Conservation (phyloP, 1,140 invertebrate species). For the Hyles vespertilio region DNA sequence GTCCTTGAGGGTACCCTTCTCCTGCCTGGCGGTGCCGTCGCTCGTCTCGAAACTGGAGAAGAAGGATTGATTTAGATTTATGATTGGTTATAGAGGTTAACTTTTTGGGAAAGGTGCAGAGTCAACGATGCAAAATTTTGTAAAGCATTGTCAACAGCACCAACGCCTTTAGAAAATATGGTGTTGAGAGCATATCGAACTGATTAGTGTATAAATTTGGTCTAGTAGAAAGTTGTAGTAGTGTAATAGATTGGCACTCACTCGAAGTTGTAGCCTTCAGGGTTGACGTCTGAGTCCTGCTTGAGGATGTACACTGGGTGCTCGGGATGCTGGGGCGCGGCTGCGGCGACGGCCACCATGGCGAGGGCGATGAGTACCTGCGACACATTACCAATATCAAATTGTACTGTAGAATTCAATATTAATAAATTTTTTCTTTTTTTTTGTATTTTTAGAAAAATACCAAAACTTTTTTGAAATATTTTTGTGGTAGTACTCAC, state of each 20-base stretch:
- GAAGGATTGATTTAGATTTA: conserved; percentile 1
- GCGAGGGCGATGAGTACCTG: conserved; percentile 53
- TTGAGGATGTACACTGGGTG: conserved; percentile 55
- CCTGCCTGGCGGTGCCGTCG: conserved; percentile 60
- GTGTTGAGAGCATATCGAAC: too few relatives aligned
- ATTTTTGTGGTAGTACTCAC: conserved; percentile 35
- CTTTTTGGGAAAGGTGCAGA: too few relatives aligned
- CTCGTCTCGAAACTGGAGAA: conserved; percentile 55
- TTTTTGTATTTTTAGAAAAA: neutral
- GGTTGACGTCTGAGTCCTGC: conserved; percentile 55
- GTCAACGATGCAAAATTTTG: too few relatives aligned
- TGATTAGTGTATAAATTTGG: too few relatives aligned
- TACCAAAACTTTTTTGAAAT: neutral
- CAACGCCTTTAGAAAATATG: too few relatives aligned
- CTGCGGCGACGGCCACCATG: conserved; percentile 39
- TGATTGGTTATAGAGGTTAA: neutral
- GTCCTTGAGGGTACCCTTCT: conserved; percentile 58
- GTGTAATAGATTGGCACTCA: conserved; percentile 25
- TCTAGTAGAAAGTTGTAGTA: too few relatives aligned
- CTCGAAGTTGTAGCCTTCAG: conserved; percentile 61
- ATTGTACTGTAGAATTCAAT: neutral
- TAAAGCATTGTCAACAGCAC: too few relatives aligned
- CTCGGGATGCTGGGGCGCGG: conserved; percentile 44
- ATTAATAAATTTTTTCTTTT: neutral
- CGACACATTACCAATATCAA: conserved; percentile 1